These are phyloP conservation scores for Sminthurinus aureus DNA, from an alignment of 2,888 invertebrate genomes.

Conservation along the genomic window DNA sequence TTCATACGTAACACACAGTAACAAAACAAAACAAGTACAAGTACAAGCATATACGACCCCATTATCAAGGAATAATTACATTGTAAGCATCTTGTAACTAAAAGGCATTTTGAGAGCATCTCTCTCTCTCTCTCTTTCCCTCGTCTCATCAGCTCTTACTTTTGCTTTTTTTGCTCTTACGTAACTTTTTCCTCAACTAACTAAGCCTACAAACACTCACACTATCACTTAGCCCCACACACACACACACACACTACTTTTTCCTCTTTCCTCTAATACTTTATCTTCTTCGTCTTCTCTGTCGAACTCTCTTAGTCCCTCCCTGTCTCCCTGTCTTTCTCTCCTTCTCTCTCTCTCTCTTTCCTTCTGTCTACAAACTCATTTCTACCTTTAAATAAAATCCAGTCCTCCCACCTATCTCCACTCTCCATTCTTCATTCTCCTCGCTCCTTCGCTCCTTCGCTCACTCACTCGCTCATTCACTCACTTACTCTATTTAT, in stretches of 20 bases:
- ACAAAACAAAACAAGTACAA: conserved; percentile 16
- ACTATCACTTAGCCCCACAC: background rate
- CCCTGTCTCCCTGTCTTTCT: conserved; percentile 13
- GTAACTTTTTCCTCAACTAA: background rate
- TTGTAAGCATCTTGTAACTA: conserved; percentile 59
- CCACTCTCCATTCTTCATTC: too few species aligned
- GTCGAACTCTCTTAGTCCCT: background rate
- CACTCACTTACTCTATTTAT: too few species aligned
- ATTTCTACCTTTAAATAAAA: background rate
- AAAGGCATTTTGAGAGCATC: conserved; percentile 52
- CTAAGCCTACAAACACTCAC: background rate
- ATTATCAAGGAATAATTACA: conserved; percentile 58
- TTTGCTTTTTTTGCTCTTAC: background rate
- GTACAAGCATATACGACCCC: conserved; percentile 42
- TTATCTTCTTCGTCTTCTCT: background rate
- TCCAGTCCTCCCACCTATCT: conserved; percentile 26
- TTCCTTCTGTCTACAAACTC: background rate
- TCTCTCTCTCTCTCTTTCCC: background rate
- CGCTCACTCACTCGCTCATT: too few species aligned
- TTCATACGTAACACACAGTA: background rate
- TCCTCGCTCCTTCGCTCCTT: too few species aligned
- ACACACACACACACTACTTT: background rate
- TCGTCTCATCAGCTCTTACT: conserved; percentile 9
- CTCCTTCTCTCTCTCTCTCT: conserved; percentile 5
- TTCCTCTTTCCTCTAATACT: background rate